Evolutionary conservation across 2,888 invertebrate species (phyloP).

Genomic region (Spodoptera exigua): DNA sequence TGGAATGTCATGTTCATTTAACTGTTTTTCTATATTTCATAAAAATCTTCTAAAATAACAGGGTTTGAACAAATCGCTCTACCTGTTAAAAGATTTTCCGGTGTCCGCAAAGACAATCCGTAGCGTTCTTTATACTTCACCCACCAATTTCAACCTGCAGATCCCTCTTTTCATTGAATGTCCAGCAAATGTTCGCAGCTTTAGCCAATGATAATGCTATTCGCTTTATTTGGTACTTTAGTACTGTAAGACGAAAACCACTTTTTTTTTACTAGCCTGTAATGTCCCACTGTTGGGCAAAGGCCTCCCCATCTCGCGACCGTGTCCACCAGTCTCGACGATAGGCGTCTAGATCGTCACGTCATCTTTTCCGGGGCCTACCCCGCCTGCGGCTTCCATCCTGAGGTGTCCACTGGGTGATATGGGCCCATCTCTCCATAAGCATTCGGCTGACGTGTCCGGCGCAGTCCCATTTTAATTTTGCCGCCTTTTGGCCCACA

Average conservation of each 20-base stretch:
- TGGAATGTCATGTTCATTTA: slow-evolving; percentile 27
- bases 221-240: slow-evolving; percentile 34
- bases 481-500: too few species aligned
- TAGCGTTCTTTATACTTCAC: slow-evolving; percentile 32
- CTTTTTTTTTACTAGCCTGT: too few species aligned
- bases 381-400: too few species aligned
- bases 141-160: slow-evolving; percentile 38
- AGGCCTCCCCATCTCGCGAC: too few species aligned
- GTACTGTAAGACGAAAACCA: slow-evolving; percentile 40
- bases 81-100: slow-evolving; percentile 29
- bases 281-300: too few species aligned
- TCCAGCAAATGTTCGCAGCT: slow-evolving; percentile 16
- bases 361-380: too few species aligned
- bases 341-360: too few species aligned
- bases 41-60: slow-evolving; percentile 28
- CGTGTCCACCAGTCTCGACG: too few species aligned
- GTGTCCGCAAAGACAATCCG: slow-evolving; percentile 26
- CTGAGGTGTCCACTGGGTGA: too few species aligned
- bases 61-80: slow-evolving; percentile 29
- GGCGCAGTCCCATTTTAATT: too few species aligned
- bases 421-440: too few species aligned
- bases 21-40: slow-evolving; percentile 16
- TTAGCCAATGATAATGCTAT: slow-evolving; percentile 29
- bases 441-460: too few species aligned
- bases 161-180: slow-evolving; percentile 25